phyloP scores from a whole-genome alignment of 2,797 vertebrate species.

The Margarornis squamiger region DNA sequence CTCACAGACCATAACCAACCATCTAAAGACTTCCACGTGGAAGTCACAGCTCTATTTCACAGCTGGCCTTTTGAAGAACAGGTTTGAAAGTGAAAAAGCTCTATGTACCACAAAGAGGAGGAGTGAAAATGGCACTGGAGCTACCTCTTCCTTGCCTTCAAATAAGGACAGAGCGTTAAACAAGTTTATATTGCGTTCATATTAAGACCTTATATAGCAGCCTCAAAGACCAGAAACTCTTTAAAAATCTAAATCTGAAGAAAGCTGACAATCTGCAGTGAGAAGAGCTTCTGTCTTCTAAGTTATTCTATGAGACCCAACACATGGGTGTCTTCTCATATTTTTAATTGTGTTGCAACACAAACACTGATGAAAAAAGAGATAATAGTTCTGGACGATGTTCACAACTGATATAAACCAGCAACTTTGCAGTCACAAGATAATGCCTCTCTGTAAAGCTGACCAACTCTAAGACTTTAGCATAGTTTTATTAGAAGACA shows the following conservation, averaged over 20 bases:
- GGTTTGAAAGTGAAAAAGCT: not conserved
- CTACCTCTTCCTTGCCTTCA: not conserved
- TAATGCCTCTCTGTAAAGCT: not conserved
- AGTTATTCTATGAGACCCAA: not conserved
- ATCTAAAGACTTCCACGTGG: not conserved
- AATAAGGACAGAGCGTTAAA: not conserved
- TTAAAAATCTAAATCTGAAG: not conserved
- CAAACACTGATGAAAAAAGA: not conserved
- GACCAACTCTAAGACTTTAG: not conserved
- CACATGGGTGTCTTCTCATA: not conserved
- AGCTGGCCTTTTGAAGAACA: not conserved
- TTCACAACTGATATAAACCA: not conserved
- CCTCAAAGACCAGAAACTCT: not conserved
- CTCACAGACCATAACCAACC: not conserved
- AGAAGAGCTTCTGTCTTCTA: not conserved
- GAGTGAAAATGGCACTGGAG: not conserved
- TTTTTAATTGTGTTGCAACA: not conserved
- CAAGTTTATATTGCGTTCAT: not conserved
- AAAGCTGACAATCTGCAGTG: not conserved
- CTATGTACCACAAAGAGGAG: rapidly evolving
- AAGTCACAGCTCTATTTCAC: not conserved
- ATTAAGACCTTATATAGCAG: not conserved
- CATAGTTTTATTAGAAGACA: not conserved
- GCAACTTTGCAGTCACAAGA: not conserved
- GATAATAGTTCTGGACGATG: not conserved